phyloP scores from a whole-genome alignment of 2,113 vertebrate genomes.

The Lasiurus cinereus region DNA sequence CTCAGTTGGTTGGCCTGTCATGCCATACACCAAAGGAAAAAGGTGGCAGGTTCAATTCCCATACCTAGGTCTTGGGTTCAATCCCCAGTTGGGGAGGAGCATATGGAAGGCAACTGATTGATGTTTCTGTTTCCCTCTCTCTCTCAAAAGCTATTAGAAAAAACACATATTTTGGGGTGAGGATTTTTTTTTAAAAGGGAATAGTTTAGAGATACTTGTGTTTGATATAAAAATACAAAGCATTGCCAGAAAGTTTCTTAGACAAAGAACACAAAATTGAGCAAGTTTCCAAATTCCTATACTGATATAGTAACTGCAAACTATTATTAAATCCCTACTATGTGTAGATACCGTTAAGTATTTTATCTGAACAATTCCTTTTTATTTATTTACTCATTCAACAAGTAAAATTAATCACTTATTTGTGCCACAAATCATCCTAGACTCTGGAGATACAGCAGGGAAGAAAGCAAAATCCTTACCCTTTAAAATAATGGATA shows the following conservation, averaged over 20 bases:
- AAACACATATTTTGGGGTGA: too few species aligned
- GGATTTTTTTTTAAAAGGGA: background rate
- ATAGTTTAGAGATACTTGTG: background rate
- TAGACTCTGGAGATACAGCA: background rate
- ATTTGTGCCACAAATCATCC: background rate
- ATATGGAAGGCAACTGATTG: background rate
- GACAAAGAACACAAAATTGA: slow-evolving; percentile 14
- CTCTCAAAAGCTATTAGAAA: background rate
- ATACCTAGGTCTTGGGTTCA: background rate
- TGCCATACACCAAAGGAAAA: background rate
- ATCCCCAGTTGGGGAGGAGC: background rate
- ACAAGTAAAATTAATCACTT: background rate
- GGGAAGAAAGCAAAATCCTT: background rate
- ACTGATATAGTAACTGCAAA: background rate
- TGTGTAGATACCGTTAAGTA: background rate
- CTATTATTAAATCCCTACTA: slow-evolving; percentile 18
- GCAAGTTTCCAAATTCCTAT: background rate
- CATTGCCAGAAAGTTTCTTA: background rate
- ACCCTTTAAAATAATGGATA: background rate
- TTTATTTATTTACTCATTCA: slow-evolving; percentile 18
- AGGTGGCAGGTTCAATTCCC: background rate
- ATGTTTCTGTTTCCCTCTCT: background rate
- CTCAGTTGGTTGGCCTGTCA: background rate
- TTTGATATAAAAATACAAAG: background rate
- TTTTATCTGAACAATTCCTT: slow-evolving; percentile 32